These are phyloP conservation scores for Marronus borbonicus DNA, from an alignment of 2,888 invertebrate species.

Conservation along the genomic window DNA sequence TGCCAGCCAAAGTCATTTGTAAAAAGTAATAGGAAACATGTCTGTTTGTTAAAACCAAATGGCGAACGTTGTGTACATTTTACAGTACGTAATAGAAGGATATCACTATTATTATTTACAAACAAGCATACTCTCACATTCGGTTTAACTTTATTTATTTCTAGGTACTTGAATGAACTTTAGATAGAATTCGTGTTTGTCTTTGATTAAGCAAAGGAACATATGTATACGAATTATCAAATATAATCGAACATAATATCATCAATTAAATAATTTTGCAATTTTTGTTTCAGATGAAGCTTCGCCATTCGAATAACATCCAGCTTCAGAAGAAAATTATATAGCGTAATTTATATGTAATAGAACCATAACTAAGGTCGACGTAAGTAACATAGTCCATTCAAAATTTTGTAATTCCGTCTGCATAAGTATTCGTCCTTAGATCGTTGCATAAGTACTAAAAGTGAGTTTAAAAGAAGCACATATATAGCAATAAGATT, in stretches of 20 bases:
- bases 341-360: slow-evolving; percentile 29
- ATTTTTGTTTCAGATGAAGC: slow-evolving; percentile 41
- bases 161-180: too few species aligned
- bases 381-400: slow-evolving; percentile 27
- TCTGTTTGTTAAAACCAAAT: too few species aligned
- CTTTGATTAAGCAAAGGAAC: slow-evolving; percentile 22
- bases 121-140: too few species aligned
- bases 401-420: slow-evolving; percentile 36
- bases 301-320: slow-evolving; percentile 25
- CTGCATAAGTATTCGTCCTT: slow-evolving; percentile 38
- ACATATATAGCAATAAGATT: slow-evolving; percentile 4
- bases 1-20: too few species aligned
- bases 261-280: not conserved
- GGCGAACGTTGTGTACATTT: too few species aligned
- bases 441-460: slow-evolving; percentile 12
- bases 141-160: too few species aligned
- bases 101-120: too few species aligned
- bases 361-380: slow-evolving; percentile 23
- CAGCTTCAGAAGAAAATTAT: slow-evolving; percentile 14
- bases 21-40: too few species aligned
- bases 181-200: too few species aligned
- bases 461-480: slow-evolving; percentile 11
- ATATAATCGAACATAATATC: not conserved
- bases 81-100: too few species aligned
- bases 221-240: slow-evolving; percentile 21